Evolutionary conservation across 2,113 vertebrate species (phyloP).

Genomic region (Chionodraco myersi): DNA sequence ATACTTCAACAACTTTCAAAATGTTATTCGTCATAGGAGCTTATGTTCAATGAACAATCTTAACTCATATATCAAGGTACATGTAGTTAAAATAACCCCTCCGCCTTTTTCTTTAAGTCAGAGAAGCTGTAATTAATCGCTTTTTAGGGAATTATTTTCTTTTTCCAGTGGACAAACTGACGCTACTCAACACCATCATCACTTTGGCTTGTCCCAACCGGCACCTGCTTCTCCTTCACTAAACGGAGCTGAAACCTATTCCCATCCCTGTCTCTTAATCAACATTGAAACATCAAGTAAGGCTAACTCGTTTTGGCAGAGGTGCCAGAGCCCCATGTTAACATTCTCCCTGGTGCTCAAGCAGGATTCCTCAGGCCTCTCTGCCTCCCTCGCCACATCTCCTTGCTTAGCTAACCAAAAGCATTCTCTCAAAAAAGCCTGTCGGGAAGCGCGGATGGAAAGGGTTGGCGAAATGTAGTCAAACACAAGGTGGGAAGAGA

Average conservation of each 20-base stretch:
- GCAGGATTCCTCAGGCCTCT: constrained; percentile 59
- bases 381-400: constrained; percentile 17
- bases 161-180: constrained; percentile 45
- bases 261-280: constrained; percentile 74
- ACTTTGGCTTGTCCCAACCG: constrained; percentile 55
- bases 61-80: no score
- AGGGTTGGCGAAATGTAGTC: constrained; percentile 27
- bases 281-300: constrained; percentile 74
- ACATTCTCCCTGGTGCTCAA: constrained; percentile 61
- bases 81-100: no score
- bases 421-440: constrained; percentile 48
- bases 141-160: constrained; percentile 6
- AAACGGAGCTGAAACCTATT: constrained; percentile 72
- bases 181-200: constrained; percentile 45
- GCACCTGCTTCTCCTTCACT: constrained; percentile 63
- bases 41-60: no score
- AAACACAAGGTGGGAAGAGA: constrained; percentile 27
- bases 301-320: constrained; percentile 75
- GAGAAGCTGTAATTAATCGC: no score
- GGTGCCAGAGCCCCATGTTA: constrained; percentile 67
- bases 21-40: no score
- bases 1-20: neutral
- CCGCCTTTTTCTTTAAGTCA: no score
- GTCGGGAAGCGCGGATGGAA: constrained; percentile 1
- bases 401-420: constrained; percentile 49